Base-by-base conservation (phyloP, 2,888 invertebrate genomes). In the Amiota communis region DNA sequence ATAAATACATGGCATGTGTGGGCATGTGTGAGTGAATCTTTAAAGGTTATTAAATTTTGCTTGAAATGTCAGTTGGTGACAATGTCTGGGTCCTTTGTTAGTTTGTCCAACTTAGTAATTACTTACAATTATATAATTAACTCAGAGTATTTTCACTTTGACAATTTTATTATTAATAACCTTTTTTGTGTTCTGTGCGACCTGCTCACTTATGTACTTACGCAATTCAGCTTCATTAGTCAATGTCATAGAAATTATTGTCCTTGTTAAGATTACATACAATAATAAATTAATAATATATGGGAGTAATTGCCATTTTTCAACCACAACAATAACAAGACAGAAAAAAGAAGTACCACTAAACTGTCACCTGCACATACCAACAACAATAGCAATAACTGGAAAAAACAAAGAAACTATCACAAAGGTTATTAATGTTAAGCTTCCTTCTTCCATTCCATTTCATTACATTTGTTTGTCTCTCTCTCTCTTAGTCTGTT, bases 181-280 rank as follows among this genome's bases (percentile, higher is more conserved):
- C 15, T 57, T 57, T n/a, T 57, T 51, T 51, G 51, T 4, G 1
- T 51, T 46, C 23, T 23, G 23, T 3, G 23, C 1, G 23, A 23
- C 23, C 48, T 67, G 17, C 47, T 12, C 64, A 36, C n/a, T 65
- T 67, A 15, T 9, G 13, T 47, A 36, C n/a, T 65, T 67, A 15
- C 13, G 13, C 13, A 8, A 11, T 67, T 15, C 36, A 36, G 10
- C 56, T 56, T 57, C 70, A 48, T 48, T 65, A 48, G 56, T 57
- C 70, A 70, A n/a, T 59, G 70, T 57, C 56, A 57, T 57, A 56
- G 46, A 46, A 47, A 59, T 70, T 51, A 36, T 51, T 68, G 23
- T 17, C 15, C 68, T 20, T 68, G 56, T 59, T 64, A 49, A 48
- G 15, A 23, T 48, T 13, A 48, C 65, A 48, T 65, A n/a, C n/a